Conservation (phyloP, 2,888 invertebrate species). For the Nemotelus nigrinus region DNA sequence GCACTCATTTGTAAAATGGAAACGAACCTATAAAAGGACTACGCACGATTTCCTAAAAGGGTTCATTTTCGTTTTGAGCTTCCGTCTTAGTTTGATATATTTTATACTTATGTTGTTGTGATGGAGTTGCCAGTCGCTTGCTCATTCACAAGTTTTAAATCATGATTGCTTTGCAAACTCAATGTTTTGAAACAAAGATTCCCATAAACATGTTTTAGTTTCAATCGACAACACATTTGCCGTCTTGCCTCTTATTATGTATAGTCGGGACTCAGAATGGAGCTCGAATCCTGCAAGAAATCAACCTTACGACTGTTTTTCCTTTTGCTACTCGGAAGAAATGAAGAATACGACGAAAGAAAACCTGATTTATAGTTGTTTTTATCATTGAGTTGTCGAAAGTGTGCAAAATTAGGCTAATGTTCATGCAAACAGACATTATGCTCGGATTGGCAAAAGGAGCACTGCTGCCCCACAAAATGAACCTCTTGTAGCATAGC, state of each 20-base stretch:
- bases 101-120: neutral
- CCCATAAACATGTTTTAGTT: neutral
- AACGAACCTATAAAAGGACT: conserved; percentile 32
- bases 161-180: neutral
- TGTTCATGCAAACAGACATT: conserved; percentile 37
- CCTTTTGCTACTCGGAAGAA: conserved; percentile 4
- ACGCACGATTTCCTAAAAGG: conserved; percentile 42
- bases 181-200: neutral
- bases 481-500: too few species aligned
- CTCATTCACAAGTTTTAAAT: neutral
- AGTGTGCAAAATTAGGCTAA: conserved; percentile 43
- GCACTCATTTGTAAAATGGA: conserved; percentile 43
- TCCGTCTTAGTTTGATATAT: conserved; percentile 1
- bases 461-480: too few species aligned
- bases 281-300: neutral
- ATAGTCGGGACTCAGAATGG: neutral
- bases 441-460: too few species aligned
- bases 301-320: neutral
- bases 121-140: neutral
- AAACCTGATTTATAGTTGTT: conserved; percentile 44
- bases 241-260: neutral
- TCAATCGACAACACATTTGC: conserved; percentile 7
- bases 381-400: conserved; percentile 16
- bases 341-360: neutral
- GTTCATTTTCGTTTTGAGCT: conserved; percentile 14